Conservation (phyloP, 2,797 vertebrate genomes). For the Erethizon dorsatum region DNA sequence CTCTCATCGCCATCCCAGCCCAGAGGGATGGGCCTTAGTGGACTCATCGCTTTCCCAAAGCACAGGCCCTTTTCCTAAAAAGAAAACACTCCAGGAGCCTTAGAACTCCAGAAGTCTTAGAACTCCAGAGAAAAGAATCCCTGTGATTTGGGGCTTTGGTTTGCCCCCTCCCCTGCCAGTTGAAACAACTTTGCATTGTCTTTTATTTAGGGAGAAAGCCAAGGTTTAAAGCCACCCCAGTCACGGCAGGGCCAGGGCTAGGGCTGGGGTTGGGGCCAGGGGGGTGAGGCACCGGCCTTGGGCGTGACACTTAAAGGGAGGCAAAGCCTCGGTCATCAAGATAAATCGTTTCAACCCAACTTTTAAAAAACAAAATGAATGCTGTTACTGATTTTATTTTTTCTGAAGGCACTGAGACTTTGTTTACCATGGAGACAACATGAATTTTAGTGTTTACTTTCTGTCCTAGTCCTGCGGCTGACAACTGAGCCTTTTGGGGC, state of each 20-base stretch:
- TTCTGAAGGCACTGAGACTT: background rate
- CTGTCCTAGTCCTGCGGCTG: background rate
- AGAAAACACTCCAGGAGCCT: background rate
- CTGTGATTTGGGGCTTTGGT: rapidly evolving
- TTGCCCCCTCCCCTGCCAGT: background rate
- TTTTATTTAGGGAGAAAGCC: background rate
- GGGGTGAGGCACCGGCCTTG: rapidly evolving
- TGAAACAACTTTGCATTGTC: background rate
- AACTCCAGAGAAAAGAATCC: background rate
- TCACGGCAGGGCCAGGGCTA: rapidly evolving
- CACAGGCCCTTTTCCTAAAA: background rate
- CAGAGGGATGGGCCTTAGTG: background rate
- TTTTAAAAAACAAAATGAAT: too few relatives aligned
- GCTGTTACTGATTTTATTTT: too few relatives aligned
- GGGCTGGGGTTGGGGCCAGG: too few relatives aligned
- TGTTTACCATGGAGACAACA: too few relatives aligned
- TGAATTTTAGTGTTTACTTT: background rate
- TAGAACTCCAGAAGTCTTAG: too few relatives aligned
- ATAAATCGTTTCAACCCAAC: background rate
- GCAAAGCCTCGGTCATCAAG: background rate
- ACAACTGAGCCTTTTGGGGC: background rate
- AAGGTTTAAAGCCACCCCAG: rapidly evolving
- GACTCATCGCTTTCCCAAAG: background rate
- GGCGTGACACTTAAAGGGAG: rapidly evolving
- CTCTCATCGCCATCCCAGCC: background rate